phyloP scores from a whole-genome alignment of 2,113 vertebrate genomes.

The Cercopithecus mona region DNA sequence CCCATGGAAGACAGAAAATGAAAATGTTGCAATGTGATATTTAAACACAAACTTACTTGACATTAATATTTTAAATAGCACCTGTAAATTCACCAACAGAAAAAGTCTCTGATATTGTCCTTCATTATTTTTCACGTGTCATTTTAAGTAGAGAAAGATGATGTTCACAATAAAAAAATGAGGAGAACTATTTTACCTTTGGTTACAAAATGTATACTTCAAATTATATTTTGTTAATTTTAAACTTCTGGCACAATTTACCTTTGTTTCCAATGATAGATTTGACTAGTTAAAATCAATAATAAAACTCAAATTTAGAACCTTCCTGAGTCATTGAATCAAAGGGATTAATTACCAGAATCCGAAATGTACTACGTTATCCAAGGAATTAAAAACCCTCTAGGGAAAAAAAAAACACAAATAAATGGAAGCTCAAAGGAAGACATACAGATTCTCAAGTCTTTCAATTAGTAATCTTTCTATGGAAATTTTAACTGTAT shows the following conservation, averaged over 20 bases:
- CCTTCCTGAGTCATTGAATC: not conserved
- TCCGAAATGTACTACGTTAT: not conserved
- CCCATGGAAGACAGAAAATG: not conserved
- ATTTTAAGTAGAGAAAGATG: not conserved
- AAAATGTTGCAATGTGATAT: not conserved
- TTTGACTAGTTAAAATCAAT: not conserved
- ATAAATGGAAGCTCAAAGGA: not conserved
- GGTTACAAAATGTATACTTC: not conserved
- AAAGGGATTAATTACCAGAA: not conserved
- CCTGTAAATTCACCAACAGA: not conserved
- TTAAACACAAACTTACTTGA: not conserved
- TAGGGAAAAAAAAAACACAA: not conserved
- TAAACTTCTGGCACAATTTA: not conserved
- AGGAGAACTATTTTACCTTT: not conserved
- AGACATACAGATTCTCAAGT: not conserved
- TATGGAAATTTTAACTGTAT: not conserved
- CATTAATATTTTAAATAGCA: not conserved
- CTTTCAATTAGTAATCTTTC: not conserved
- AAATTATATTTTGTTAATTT: not conserved
- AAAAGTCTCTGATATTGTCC: not conserved
- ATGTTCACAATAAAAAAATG: not conserved
- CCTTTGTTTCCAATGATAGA: not conserved
- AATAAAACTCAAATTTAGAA: not conserved
- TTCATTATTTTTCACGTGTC: not conserved
- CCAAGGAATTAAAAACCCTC: not conserved